phyloP scores from a whole-genome alignment of 2,888 invertebrate species.

The Spialia ferax region DNA sequence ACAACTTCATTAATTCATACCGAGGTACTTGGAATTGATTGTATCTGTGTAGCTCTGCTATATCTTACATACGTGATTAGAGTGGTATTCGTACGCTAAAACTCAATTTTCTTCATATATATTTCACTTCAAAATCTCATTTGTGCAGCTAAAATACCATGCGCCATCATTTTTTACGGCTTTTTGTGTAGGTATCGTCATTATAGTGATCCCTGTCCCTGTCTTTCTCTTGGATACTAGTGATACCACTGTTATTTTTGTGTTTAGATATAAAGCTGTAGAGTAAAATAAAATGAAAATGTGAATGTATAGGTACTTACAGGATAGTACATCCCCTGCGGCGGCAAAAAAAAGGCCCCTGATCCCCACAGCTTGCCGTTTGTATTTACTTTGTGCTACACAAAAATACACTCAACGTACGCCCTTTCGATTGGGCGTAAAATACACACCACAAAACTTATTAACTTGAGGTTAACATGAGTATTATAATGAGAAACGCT shows the following conservation, averaged over 20 bases:
- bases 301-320: constrained; percentile 89
- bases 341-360: constrained; percentile 98
- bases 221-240: too few relatives aligned
- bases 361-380: constrained; percentile 99
- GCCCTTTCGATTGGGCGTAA: constrained; percentile 74
- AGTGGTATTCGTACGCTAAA: neutral
- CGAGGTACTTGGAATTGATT: constrained; percentile 31
- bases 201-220: too few relatives aligned
- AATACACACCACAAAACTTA: constrained; percentile 82
- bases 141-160: constrained; percentile 56
- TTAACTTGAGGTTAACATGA: constrained; percentile 82
- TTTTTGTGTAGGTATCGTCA: neutral
- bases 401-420: constrained; percentile 86
- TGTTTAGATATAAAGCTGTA: neutral
- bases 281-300: constrained; percentile 36
- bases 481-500: constrained; percentile 65
- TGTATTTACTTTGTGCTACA: constrained; percentile 88
- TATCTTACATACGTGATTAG: neutral
- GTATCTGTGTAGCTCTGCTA: neutral
- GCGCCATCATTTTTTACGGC: constrained; percentile 58
- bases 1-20: constrained; percentile 42
- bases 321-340: constrained; percentile 99
- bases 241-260: neutral
- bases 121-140: neutral
- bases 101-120: neutral